Base-by-base conservation (phyloP, 2,888 invertebrate genomes). In the Orchesellides sinensis region DNA sequence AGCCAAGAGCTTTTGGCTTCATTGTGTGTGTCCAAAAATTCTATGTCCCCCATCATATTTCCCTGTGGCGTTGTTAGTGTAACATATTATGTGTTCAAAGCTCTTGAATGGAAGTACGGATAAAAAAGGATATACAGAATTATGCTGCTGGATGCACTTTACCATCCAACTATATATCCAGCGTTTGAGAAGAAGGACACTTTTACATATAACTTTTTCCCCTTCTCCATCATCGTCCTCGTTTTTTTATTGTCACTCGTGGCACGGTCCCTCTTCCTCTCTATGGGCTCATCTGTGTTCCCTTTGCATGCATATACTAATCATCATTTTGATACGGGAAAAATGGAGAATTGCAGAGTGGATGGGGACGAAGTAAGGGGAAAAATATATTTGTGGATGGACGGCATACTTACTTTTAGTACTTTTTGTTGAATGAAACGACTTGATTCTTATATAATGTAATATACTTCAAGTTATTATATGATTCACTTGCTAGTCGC, bases 41-140 rank as follows among this genome's bases (percentile, higher is more conserved):
- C 29, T 25, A 29, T 6, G n/a, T 29, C 32, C 32, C 32, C 32
- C 32, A 32, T 10, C n/a, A 8, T 59, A 29, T 29, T 17, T 29
- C 29, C 59, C 59, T 59, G 29, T 59, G 59, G 59, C 59, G 59
- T 59, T 59, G 59, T 59, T 59, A 32, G 52, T 23, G 19, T 23
- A 6, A 5, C 52, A 21, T 23, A n/a, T n/a, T n/a, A n/a, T n/a
- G n/a, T n/a, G n/a, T n/a, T n/a, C n/a, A n/a, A n/a, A n/a, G 19
- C 23, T 59, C 17, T 59, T 59, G 59, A 59, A 59, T 32, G 27
- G 59, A 59, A 29, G n/a, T n/a, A n/a, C 32, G 21, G 5, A 59
- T 29, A 29, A 32, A 32, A 59, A 32, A 29, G 59, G 29, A 59
- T 59, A 29, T 59, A 14, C 40, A 40, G 59, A 59, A 40, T 10